Evolutionary conservation across 2,113 vertebrate species (phyloP).

Genomic region (Dendrocopos noguchii): DNA sequence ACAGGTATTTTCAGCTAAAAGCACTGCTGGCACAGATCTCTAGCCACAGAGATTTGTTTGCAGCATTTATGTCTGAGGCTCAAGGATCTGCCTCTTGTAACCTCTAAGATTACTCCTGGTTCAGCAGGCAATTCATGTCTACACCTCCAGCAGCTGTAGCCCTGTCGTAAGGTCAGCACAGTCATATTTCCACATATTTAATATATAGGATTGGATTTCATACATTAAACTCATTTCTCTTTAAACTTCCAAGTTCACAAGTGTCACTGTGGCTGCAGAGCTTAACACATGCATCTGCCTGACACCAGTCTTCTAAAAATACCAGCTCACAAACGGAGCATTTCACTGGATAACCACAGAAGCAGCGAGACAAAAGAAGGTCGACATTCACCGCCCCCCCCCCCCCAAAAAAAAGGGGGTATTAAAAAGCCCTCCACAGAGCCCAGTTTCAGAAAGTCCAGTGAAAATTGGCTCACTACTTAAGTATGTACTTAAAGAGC

Average conservation of each 20-base stretch:
- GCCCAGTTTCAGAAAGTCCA: conserved; percentile 6
- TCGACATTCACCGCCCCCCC: neutral
- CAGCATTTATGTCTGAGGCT: neutral
- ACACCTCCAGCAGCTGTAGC: neutral
- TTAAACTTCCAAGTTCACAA: neutral
- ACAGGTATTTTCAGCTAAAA: neutral
- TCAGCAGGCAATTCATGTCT: neutral
- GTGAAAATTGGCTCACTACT: conserved; percentile 26
- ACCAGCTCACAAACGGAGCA: neutral
- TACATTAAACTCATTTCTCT: neutral
- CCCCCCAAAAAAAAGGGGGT: too few relatives aligned
- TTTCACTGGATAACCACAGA: conserved; percentile 19
- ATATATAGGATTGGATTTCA: neutral
- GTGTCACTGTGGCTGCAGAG: neutral
- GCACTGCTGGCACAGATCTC: neutral
- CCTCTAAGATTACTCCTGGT: neutral
- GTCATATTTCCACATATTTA: neutral
- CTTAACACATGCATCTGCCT: neutral
- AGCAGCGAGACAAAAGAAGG: neutral
- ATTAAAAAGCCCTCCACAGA: conserved; percentile 5
- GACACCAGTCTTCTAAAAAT: neutral
- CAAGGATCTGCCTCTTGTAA: neutral
- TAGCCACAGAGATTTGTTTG: neutral
- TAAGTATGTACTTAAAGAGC: conserved; percentile 42
- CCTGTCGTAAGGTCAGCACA: neutral